Base-by-base conservation (phyloP, 2,113 vertebrate genomes). In the Gasterosteus nipponicus region DNA sequence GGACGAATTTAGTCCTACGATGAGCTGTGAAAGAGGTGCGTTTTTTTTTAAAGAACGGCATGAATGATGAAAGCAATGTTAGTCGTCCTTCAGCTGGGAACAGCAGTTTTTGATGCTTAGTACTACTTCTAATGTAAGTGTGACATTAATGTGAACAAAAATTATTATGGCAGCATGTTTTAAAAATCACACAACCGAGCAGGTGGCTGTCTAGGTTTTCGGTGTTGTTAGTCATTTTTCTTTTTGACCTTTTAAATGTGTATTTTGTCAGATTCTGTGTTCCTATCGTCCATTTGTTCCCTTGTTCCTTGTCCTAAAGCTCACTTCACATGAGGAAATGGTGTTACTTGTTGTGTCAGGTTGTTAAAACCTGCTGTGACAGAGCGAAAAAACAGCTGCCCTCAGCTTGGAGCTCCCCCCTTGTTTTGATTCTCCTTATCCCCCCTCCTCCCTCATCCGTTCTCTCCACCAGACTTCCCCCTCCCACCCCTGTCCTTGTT, bases 401-500 rank as follows among this genome's bases (percentile, higher is more conserved):
- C 75, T 86, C 78, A 83, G 82, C 80, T 66, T 29, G 3, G 56
- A 35, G 64, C 65, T 78, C 65, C 63, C 54, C 68, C 26, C 75
- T 80, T 80, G 79, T 87, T 84, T 88, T 82, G 19, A 61, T 64
- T 80, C 64, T 66, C 19, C 54, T 54, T 65, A 0, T 38, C 7
- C 35, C 7, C 35, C 7, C 35, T 38, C 7, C 35, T 35, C 5
- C 8, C 5, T 10, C 35, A 5, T 38, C 35, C 35, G 4, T 70
- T 66, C 75, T 76, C 75, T 66, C 69, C 56, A 61, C 82, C 81
- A 59, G 41, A 59, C 56, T 33, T 57, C 42, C 61, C 58, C 73
- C 86, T 72, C 80, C 77, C 73, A 46, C 38, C 54, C 11, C 65
- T 16, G 71, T 81, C 88, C 90, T 87, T 91, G 88, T 91, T 92